Evolutionary conservation across 64 coral and sea anemone species (phyloP).

Genomic region (Montipora efflorescens): DNA sequence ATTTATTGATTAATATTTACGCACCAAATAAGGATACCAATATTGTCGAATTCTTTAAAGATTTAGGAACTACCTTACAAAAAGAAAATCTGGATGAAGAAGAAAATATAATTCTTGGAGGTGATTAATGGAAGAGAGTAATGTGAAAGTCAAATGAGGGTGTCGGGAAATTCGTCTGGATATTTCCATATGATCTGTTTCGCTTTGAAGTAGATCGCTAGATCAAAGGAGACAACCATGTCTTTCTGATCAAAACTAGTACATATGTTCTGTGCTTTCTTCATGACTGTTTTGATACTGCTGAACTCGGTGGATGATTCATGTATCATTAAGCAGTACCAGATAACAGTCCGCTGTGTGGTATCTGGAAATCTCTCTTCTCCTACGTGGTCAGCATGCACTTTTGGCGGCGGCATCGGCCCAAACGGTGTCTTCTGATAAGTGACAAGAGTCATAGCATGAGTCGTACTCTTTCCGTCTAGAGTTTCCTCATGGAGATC

Average conservation of each 20-base stretch:
- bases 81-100: too few species aligned
- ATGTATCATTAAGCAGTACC: conserved; percentile 67
- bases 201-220: conserved; percentile 35
- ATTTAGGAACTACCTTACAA: too few species aligned
- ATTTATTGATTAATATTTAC: too few species aligned
- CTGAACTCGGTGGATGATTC: conserved; percentile 27
- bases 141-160: conserved; percentile 51
- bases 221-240: conserved; percentile 43
- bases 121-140: neutral
- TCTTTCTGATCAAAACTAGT: neutral
- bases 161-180: conserved; percentile 36
- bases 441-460: conserved; percentile 53
- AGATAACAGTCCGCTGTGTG: neutral
- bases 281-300: conserved; percentile 63
- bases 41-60: too few species aligned
- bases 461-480: conserved; percentile 64
- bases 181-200: conserved; percentile 36
- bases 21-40: too few species aligned
- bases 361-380: neutral
- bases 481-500: conserved; percentile 63
- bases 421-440: conserved; percentile 54
- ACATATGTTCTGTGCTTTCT: neutral
- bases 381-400: neutral
- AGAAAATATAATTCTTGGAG: too few species aligned
- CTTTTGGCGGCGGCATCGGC: neutral